These are phyloP conservation scores for Myiothlypis coronata DNA, from an alignment of 2,797 vertebrate species.

Conservation along the genomic window DNA sequence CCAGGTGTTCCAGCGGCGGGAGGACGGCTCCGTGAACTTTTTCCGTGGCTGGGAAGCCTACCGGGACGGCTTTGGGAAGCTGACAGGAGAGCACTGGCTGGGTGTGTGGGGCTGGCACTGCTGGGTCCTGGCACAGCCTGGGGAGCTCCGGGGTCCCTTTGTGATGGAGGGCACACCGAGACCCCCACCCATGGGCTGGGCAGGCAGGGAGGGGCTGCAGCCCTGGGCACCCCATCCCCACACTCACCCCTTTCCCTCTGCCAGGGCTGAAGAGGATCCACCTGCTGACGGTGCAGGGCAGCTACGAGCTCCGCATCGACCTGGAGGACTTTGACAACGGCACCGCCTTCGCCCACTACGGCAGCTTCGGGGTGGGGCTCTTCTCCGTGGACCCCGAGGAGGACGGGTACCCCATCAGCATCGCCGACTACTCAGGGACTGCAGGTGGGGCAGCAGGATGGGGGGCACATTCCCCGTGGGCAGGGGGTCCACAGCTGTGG, in stretches of 20 bases:
- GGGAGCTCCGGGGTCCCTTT: neutral
- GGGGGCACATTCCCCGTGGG: neutral
- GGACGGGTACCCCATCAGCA: constrained; percentile 90
- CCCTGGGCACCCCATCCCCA: rapidly evolving
- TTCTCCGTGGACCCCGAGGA: constrained; percentile 95
- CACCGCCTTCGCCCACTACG: constrained; percentile 89
- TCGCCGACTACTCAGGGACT: constrained; percentile 90
- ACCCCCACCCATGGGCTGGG: neutral
- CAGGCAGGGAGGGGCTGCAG: neutral
- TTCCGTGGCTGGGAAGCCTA: constrained; percentile 95
- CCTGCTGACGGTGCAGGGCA: constrained; percentile 88
- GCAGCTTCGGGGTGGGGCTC: constrained; percentile 89
- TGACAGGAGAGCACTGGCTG: constrained; percentile 95
- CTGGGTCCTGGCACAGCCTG: rapidly evolving
- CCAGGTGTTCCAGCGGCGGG: constrained; percentile 93
- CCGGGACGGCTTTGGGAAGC: constrained; percentile 92
- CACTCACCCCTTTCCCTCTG: neutral
- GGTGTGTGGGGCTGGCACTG: constrained; percentile 72
- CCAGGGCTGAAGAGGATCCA: constrained; percentile 90
- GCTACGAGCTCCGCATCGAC: constrained; percentile 92
- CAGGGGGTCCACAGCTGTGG: too few relatives aligned
- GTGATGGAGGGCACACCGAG: neutral
- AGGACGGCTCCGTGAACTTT: constrained; percentile 93
- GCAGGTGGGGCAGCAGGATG: constrained; percentile 77
- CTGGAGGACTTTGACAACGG: constrained; percentile 94